Evolutionary conservation across 2,797 vertebrate genomes (phyloP).

Genomic region (Rhinella marina): DNA sequence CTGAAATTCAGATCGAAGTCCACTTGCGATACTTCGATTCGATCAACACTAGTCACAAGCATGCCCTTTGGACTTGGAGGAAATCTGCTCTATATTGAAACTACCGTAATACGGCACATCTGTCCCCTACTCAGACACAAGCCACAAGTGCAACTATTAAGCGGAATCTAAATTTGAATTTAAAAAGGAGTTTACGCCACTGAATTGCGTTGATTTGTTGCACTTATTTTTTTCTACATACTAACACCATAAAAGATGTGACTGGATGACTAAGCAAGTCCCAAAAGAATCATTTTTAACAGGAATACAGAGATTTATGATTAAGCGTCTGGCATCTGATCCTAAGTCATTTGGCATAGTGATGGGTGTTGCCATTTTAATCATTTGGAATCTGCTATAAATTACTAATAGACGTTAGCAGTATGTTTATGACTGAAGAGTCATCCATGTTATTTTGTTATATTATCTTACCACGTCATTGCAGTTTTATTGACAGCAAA

Average conservation of each 20-base stretch:
- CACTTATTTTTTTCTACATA: background rate
- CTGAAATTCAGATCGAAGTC: too few species aligned
- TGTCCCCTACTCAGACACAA: background rate
- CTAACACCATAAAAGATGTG: background rate
- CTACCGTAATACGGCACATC: background rate
- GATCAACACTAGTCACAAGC: too few species aligned
- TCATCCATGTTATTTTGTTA: background rate
- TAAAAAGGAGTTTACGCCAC: too few species aligned
- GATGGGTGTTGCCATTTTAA: background rate
- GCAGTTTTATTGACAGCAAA: background rate
- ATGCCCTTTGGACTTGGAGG: too few species aligned
- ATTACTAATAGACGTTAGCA: slow-evolving; percentile 24
- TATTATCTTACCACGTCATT: background rate
- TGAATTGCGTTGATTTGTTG: background rate
- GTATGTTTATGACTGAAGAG: background rate
- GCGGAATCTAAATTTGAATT: too few species aligned
- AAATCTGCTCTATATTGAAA: too few species aligned
- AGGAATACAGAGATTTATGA: slow-evolving; percentile 17
- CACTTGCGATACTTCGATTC: too few species aligned
- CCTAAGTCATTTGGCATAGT: slow-evolving; percentile 15
- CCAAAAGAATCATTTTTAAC: slow-evolving; percentile 14
- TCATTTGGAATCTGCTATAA: background rate
- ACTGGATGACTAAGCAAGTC: slow-evolving; percentile 28
- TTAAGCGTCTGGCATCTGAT: slow-evolving; percentile 38
- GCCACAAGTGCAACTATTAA: too few species aligned